A percentile compares a stretch with the other conserved stretches of the same genome.
phyloP scores from a whole-genome alignment of 2,888 invertebrate genomes.

The Camponotus fellah region DNA sequence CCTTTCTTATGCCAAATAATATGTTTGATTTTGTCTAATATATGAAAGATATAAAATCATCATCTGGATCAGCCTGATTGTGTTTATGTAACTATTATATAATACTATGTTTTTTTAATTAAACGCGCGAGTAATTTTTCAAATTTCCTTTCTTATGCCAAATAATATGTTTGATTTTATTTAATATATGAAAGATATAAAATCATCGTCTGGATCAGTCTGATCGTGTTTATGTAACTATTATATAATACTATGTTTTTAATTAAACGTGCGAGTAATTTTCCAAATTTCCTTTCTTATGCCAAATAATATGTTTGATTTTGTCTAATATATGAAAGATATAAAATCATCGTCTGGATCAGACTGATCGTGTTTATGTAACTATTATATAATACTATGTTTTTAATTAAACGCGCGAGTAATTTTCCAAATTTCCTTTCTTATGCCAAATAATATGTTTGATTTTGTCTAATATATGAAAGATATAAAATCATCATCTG shows the following conservation, averaged over 20 bases:
- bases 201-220: not conserved
- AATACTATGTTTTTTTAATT: too few species aligned
- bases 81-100: not conserved
- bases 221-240: not conserved
- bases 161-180: not conserved
- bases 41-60: not conserved
- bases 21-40: not conserved
- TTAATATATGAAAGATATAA: not conserved
- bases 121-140: not conserved
- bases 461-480: not conserved
- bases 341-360: not conserved
- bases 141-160: not conserved
- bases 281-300: not conserved
- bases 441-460: not conserved
- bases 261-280: not conserved
- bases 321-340: not conserved
- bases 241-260: too few species aligned
- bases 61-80: not conserved
- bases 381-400: too few species aligned
- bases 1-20: not conserved
- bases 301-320: not conserved
- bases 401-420: not conserved
- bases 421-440: not conserved
- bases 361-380: not conserved
- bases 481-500: not conserved